A percentile compares a stretch with the other conserved stretches of the same genome.
Conservation (phyloP, 1,140 invertebrate genomes). For the Coenobita brevimanus region DNA sequence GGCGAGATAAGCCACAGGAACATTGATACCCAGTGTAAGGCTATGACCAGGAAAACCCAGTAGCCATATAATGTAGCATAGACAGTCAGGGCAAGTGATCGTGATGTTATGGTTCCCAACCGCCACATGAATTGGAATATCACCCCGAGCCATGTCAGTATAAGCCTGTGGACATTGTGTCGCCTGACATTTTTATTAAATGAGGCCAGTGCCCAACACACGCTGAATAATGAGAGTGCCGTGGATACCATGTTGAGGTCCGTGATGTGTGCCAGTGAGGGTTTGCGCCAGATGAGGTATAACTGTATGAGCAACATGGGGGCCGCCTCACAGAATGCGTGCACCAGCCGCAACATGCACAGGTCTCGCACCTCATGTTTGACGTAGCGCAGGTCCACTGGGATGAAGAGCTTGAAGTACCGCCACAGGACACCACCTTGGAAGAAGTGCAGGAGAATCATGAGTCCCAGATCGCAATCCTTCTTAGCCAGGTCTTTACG, state of each 20-base stretch:
- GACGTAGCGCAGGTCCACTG: conserved; percentile 86
- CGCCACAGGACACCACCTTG: conserved; percentile 91
- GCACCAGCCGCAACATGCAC: conserved; percentile 86
- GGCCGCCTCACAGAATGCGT: conserved; percentile 90
- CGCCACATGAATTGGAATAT: conserved; percentile 88
- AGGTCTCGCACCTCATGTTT: conserved; percentile 87
- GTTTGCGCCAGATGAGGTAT: conserved; percentile 79
- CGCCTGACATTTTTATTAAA: conserved; percentile 90
- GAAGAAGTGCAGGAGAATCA: conserved; percentile 81
- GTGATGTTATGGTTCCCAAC: conserved; percentile 87
- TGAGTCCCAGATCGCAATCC: conserved; percentile 65
- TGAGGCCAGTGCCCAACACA: conserved; percentile 92
- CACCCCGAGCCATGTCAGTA: conserved; percentile 92
- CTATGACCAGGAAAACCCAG: conserved; percentile 87
- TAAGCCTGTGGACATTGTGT: conserved; percentile 86
- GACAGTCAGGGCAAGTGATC: conserved; percentile 86
- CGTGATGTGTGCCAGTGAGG: conserved; percentile 76
- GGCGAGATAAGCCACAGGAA: conserved; percentile 90
- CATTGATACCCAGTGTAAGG: conserved; percentile 88
- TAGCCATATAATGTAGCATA: conserved; percentile 89
- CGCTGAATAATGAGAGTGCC: conserved; percentile 85
- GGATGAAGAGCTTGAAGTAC: conserved; percentile 90
- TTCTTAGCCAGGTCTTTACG: conserved; percentile 59
- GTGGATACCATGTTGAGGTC: conserved; percentile 89
- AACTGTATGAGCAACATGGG: conserved; percentile 90